A percentile compares a stretch with the other conserved stretches of the same genome.
Conservation (phyloP, 2,797 vertebrate genomes). For the Epinephelus malabaricus region DNA sequence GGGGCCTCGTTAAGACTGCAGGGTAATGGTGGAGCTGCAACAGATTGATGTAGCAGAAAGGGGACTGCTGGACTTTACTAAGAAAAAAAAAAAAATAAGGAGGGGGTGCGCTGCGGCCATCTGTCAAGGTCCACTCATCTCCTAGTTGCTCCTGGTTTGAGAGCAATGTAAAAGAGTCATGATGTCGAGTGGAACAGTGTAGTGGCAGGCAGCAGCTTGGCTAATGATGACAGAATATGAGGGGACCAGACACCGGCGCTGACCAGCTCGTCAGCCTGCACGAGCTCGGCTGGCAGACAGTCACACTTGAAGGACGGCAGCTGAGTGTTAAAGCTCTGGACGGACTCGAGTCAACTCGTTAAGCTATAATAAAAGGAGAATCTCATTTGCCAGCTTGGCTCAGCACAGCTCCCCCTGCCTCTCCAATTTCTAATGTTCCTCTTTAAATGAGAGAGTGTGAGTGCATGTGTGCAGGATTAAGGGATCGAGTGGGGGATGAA, state of each 20-base stretch:
- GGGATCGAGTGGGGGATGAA: conserved; percentile 68
- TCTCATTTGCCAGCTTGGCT: conserved; percentile 71
- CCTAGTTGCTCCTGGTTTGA: conserved; percentile 51
- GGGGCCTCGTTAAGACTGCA: conserved; percentile 52
- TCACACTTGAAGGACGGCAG: conserved; percentile 49
- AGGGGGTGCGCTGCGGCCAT: conserved; percentile 33
- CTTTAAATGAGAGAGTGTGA: conserved; percentile 67
- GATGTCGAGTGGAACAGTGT: conserved; percentile 46
- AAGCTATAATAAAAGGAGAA: conserved; percentile 60
- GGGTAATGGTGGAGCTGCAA: conserved; percentile 24
- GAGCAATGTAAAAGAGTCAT: conserved; percentile 52
- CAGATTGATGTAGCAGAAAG: conserved; percentile 53
- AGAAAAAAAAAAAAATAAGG: not conserved
- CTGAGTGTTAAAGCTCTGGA: conserved; percentile 55
- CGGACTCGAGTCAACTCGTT: conserved; percentile 62
- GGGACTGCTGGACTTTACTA: conserved; percentile 32
- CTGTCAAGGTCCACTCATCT: conserved; percentile 59
- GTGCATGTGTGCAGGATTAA: conserved; percentile 73
- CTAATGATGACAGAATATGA: conserved; percentile 70
- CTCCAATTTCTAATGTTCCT: conserved; percentile 72
- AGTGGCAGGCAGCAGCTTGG: conserved; percentile 46
- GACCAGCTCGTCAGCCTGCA: conserved; percentile 37
- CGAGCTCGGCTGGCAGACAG: conserved; percentile 30
- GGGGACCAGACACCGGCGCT: conserved; percentile 41
- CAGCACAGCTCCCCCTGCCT: conserved; percentile 33